These are phyloP conservation scores for Choloepus didactylus DNA, from an alignment of 2,797 vertebrate genomes.

Conservation along the genomic window DNA sequence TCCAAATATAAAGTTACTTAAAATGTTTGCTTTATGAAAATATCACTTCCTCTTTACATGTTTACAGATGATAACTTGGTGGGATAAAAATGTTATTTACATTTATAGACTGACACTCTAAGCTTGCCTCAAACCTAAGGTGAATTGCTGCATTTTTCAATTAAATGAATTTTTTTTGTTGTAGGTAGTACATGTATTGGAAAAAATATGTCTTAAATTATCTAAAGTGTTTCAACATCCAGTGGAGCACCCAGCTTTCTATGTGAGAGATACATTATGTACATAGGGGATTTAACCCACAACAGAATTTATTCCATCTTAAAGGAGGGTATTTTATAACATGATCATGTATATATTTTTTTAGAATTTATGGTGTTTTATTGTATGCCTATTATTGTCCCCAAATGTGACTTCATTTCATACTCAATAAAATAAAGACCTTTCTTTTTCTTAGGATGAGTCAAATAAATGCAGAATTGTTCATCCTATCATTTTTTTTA, in stretches of 20 bases:
- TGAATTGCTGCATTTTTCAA: background rate
- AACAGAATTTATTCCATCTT: background rate
- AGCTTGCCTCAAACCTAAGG: background rate
- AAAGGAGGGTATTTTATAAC: background rate
- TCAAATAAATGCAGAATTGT: background rate
- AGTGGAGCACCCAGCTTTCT: background rate
- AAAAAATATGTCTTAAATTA: background rate
- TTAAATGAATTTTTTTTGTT: conserved; percentile 4
- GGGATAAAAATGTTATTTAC: background rate
- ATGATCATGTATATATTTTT: background rate
- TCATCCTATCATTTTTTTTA: conserved; percentile 41
- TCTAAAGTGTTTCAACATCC: background rate
- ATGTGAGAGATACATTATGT: background rate
- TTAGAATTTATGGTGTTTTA: background rate
- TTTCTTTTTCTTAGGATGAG: conserved; percentile 12
- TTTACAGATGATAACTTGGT: background rate
- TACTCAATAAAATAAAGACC: conserved; percentile 51
- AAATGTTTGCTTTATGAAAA: conserved; percentile 5
- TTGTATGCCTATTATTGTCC: background rate
- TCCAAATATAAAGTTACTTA: conserved; percentile 13
- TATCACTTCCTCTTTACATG: background rate
- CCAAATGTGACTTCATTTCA: background rate
- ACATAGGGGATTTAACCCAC: background rate
- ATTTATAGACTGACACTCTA: background rate
- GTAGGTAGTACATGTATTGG: background rate